phyloP scores from a whole-genome alignment of 2,888 invertebrate genomes.

The Sialis fuliginosa region DNA sequence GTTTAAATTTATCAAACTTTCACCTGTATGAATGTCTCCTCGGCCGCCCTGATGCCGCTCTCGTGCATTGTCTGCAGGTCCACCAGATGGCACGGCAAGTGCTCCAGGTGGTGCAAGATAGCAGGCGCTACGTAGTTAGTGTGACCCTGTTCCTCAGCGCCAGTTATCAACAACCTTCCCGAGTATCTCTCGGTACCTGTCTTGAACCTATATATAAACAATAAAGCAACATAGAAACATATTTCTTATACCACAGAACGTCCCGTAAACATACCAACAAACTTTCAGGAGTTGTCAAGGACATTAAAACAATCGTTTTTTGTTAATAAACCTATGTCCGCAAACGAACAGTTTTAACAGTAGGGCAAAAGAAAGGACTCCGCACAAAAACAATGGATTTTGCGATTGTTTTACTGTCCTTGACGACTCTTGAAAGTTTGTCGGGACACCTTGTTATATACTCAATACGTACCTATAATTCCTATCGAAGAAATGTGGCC shows the following conservation, averaged over 20 bases:
- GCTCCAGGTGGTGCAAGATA: constrained; percentile 35
- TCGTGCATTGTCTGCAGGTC: constrained; percentile 19
- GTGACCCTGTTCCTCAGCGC: constrained; percentile 28
- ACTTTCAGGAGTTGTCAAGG: too few relatives aligned
- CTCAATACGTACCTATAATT: constrained; percentile 14
- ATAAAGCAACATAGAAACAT: background rate
- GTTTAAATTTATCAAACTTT: background rate
- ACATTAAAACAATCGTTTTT: too few relatives aligned
- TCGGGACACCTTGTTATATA: too few relatives aligned
- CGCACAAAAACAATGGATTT: too few relatives aligned
- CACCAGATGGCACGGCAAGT: constrained; percentile 26
- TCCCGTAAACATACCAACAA: too few relatives aligned
- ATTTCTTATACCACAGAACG: background rate
- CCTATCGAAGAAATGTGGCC: constrained; percentile 21
- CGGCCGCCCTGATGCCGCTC: constrained; percentile 21
- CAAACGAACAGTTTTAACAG: too few relatives aligned
- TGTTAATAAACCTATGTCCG: too few relatives aligned
- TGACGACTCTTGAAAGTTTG: too few relatives aligned
- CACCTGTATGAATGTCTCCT: constrained; percentile 24
- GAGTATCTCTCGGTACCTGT: constrained; percentile 19
- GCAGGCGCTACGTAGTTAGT: constrained; percentile 43
- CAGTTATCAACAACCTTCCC: constrained; percentile 20
- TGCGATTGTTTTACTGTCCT: too few relatives aligned
- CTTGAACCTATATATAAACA: constrained; percentile 14
- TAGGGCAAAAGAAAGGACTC: too few relatives aligned